Percentiles rank a stretch among this genome's conserved stretches.
These are phyloP conservation scores for Octopus bimaculoides DNA, from an alignment of 1,140 invertebrate genomes.

Conservation along the genomic window DNA sequence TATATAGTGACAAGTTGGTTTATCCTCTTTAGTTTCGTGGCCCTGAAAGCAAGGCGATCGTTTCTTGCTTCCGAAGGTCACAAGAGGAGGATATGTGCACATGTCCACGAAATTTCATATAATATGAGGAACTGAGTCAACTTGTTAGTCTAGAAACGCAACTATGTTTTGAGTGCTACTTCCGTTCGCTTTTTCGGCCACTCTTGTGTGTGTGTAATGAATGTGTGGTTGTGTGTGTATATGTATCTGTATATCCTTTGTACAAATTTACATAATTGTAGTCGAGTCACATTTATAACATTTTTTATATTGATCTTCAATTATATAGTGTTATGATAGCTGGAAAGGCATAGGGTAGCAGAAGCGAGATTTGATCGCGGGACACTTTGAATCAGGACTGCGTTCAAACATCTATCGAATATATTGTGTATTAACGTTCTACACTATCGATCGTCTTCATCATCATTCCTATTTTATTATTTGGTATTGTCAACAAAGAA, in stretches of 20 bases:
- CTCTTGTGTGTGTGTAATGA: background rate
- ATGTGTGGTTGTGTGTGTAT: background rate
- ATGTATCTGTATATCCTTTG: background rate
- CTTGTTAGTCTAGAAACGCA: too few species aligned
- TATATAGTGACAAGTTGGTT: too few species aligned
- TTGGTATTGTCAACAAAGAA: too few species aligned
- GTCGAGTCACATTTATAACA: background rate
- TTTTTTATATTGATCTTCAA: background rate
- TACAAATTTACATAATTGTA: background rate
- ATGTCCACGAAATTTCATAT: too few species aligned
- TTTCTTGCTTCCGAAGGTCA: too few species aligned
- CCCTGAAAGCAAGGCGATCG: too few species aligned
- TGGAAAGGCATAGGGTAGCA: background rate
- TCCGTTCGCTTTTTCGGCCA: background rate
- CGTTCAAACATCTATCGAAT: background rate
- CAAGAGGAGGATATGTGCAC: too few species aligned
- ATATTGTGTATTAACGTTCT: background rate
- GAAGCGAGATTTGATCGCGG: background rate
- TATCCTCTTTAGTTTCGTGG: too few species aligned
- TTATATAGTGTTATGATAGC: background rate
- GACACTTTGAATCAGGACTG: background rate
- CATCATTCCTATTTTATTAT: too few species aligned
- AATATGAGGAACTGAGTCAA: too few species aligned
- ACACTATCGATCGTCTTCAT: too few species aligned
- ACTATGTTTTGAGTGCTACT: too few species aligned